Conservation (phyloP, 2,888 invertebrate species). For the Cephus spinipes region DNA sequence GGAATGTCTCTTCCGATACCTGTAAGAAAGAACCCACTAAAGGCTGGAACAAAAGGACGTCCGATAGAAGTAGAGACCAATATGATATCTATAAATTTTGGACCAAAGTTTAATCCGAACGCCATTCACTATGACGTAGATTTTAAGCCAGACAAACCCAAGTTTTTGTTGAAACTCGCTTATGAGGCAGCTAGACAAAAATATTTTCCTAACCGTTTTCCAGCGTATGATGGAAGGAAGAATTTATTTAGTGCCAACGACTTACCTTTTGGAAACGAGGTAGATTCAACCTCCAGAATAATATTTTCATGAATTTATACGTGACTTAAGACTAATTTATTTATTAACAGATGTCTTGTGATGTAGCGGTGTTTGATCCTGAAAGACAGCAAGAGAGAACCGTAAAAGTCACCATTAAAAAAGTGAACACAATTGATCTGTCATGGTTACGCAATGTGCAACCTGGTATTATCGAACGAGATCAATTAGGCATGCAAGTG, state of each 20-base stretch:
- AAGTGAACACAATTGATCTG: slow-evolving; percentile 71
- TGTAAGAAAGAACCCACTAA: slow-evolving; percentile 27
- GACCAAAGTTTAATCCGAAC: slow-evolving; percentile 60
- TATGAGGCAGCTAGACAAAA: slow-evolving; percentile 60
- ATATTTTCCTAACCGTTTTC: slow-evolving; percentile 65
- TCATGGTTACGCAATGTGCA: slow-evolving; percentile 67
- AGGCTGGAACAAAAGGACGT: slow-evolving; percentile 65
- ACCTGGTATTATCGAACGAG: slow-evolving; percentile 74
- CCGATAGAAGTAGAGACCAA: slow-evolving; percentile 72
- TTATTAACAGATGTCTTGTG: slow-evolving; percentile 32
- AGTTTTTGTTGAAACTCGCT: slow-evolving; percentile 71
- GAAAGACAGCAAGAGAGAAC: slow-evolving; percentile 46
- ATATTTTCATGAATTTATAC: neutral
- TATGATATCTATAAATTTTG: slow-evolving; percentile 72
- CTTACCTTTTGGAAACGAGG: slow-evolving; percentile 65
- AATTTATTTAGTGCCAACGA: slow-evolving; percentile 72
- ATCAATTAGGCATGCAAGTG: slow-evolving; percentile 79
- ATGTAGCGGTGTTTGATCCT: slow-evolving; percentile 61
- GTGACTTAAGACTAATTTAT: neutral
- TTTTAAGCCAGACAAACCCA: slow-evolving; percentile 78
- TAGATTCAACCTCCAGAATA: slow-evolving; percentile 30
- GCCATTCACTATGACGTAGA: slow-evolving; percentile 86
- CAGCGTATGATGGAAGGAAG: slow-evolving; percentile 82
- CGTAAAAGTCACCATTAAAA: slow-evolving; percentile 70
- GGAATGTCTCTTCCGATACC: slow-evolving; percentile 38